Evolutionary conservation across 2,797 vertebrate genomes (phyloP), one percentile per base, ranked within the genome.

Genomic region (Parambassis ranga): DNA sequence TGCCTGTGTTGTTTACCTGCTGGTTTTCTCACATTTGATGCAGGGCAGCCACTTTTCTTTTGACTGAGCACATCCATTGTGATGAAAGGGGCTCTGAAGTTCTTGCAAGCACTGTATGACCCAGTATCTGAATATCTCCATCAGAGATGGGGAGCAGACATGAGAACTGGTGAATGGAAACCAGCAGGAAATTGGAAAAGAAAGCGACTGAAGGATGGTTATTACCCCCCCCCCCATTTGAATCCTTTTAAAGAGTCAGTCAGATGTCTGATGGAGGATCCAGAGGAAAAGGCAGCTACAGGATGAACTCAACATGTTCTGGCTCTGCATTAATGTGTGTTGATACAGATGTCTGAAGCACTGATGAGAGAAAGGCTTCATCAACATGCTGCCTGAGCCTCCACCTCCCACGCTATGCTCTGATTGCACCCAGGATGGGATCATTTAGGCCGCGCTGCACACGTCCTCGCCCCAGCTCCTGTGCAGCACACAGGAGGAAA

Each of bases 81-180:
- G 58, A 68, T 65, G 66, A 67, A 68, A 66, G 51, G 41, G 46
- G 27, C 41, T 53, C 62, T 56, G 66, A 68, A 48, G 64, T 72
- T 62, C 69, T 62, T 24, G 32, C 39, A 71, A 72, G 48, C 42
- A 5, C 38, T 24, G 63, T 28, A 2, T 62, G 60, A 59, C 65
- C 58, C 60, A 20, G 46, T 55, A 59, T 79, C 55, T 59, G 66
- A 73, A 65, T 37, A 14, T 70, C 64, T 76, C 65, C 62, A 68
- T 81, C 58, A 37, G 32, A 23, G 19, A 27, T 4, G 1, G 37
- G 35, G 6, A 6, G 36, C 27, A 10, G 42, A 46, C 47, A 39
- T 44, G 57, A 48, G 36, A 53, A 68, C 3, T 47, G 26, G 65
- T 53, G 37, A 55, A 58, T 36, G 48, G 44, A 60, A 75, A 73